phyloP scores from a whole-genome alignment of 1,140 invertebrate genomes.

The Brachionus rotundiformis region DNA sequence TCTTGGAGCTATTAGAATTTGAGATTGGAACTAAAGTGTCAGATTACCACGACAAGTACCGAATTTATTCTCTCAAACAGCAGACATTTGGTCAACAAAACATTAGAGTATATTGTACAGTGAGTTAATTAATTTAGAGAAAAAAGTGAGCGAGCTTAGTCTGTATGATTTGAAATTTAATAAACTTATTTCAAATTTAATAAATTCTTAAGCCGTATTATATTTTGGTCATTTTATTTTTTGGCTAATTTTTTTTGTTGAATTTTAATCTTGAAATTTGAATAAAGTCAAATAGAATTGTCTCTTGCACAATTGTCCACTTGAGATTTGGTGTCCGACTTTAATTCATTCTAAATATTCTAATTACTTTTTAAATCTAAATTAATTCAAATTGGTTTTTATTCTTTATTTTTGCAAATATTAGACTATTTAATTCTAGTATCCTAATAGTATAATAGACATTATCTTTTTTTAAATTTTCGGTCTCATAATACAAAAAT shows the following conservation, averaged over 20 bases:
- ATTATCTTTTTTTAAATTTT: too few species aligned
- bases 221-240: not conserved
- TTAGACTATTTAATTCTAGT: too few species aligned
- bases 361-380: too few species aligned
- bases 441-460: too few species aligned
- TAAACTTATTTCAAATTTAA: not conserved
- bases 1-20: not conserved
- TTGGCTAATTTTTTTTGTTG: not conserved
- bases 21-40: not conserved
- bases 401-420: too few species aligned
- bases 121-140: not conserved
- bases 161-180: conserved; percentile 15
- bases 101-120: not conserved
- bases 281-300: conserved; percentile 7
- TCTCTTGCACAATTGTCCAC: conserved; percentile 11
- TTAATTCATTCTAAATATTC: not conserved
- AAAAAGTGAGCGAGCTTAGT: not conserved
- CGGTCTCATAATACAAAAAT: too few species aligned
- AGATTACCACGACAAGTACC: not conserved
- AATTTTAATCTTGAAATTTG: conserved; percentile 21
- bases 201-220: not conserved
- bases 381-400: too few species aligned
- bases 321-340: not conserved
- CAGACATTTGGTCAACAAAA: conserved; percentile 13
- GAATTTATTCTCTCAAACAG: not conserved